Conservation (phyloP, 2,113 vertebrate genomes). For the Hydropotes inermis region DNA sequence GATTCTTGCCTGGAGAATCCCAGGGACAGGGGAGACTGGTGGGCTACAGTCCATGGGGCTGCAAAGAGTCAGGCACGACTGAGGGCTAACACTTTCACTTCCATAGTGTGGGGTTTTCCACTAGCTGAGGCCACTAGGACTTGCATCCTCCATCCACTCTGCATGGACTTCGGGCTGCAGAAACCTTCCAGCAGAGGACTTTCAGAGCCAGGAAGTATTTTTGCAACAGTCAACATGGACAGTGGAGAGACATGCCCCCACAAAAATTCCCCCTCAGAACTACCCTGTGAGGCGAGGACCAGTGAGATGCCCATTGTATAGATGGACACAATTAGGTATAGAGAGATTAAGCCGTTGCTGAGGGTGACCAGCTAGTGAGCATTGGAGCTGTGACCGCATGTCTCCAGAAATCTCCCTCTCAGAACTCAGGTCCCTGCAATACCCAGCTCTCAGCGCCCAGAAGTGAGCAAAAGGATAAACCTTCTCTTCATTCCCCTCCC, state of each 20-base stretch:
- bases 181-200: background rate
- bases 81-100: background rate
- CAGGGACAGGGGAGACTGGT: background rate
- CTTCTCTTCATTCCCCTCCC: background rate
- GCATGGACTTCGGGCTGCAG: background rate
- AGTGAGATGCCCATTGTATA: background rate
- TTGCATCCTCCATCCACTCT: background rate
- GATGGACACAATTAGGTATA: background rate
- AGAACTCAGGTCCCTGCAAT: background rate
- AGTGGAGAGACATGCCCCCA: background rate
- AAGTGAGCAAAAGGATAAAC: background rate
- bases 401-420: background rate
- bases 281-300: background rate
- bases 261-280: background rate
- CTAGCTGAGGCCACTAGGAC: background rate
- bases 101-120: background rate
- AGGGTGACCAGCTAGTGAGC: background rate
- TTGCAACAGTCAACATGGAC: background rate
- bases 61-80: background rate
- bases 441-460: background rate
- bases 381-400: background rate
- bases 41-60: background rate
- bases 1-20: background rate
- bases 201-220: background rate
- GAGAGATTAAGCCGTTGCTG: background rate